Conservation (phyloP, 2,888 invertebrate species). For the Dexiosoma caninum region DNA sequence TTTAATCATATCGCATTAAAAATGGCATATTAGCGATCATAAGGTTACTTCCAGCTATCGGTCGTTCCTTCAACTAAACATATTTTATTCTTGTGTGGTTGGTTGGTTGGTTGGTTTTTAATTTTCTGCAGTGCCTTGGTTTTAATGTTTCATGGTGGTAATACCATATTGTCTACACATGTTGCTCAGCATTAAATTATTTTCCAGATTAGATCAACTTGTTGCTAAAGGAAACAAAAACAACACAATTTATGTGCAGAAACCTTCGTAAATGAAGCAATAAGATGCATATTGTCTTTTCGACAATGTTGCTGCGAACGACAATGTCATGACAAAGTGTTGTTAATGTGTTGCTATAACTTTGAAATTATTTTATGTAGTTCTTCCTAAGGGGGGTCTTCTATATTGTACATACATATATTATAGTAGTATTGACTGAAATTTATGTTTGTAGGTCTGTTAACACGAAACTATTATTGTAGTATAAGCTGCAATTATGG, state of each 20-base stretch:
- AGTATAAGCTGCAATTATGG: conserved; percentile 43
- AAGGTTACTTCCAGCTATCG: not conserved
- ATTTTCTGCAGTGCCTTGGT: not conserved
- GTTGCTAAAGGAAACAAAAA: conserved; percentile 25
- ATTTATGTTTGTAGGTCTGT: conserved; percentile 9
- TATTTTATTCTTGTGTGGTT: not conserved
- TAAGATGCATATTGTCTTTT: conserved; percentile 41
- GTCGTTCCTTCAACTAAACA: not conserved
- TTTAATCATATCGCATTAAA: conserved; percentile 50
- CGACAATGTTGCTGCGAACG: conserved; percentile 22
- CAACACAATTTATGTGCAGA: not conserved
- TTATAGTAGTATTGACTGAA: too few species aligned
- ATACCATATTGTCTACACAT: conserved; percentile 61
- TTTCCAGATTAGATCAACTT: conserved; percentile 62
- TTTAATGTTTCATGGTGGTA: conserved; percentile 53
- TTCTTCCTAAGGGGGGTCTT: conserved; percentile 23
- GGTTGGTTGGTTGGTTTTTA: not conserved
- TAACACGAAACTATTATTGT: not conserved
- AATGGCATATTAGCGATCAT: conserved; percentile 12
- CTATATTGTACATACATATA: too few species aligned
- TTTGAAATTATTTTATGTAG: conserved; percentile 47
- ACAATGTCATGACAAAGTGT: conserved; percentile 60
- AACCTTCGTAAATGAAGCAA: not conserved
- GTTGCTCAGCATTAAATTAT: conserved; percentile 60
- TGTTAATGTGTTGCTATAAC: conserved; percentile 59